phyloP scores from a whole-genome alignment of 2,113 vertebrate genomes.

The Rhabdornis inornatus region DNA sequence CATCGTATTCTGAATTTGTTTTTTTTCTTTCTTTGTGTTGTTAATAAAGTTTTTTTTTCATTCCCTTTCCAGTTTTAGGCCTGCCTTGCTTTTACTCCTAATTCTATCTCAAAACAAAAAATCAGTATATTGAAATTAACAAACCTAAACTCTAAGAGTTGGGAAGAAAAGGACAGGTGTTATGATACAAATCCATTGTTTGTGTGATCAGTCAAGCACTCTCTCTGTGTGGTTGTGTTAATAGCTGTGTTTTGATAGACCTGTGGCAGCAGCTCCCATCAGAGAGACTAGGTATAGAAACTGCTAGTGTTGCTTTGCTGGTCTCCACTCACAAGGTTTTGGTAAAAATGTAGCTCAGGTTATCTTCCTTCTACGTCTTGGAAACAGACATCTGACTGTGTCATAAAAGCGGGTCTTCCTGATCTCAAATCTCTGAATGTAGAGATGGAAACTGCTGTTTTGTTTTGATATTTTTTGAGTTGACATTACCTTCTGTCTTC shows the following conservation, averaged over 20 bases:
- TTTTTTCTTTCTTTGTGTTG: no score
- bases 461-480: background rate
- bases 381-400: background rate
- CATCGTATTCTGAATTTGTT: no score
- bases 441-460: background rate
- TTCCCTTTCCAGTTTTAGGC: no score
- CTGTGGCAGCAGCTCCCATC: background rate
- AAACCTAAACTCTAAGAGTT: no score
- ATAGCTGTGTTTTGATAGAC: background rate
- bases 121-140: no score
- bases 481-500: background rate
- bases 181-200: background rate
- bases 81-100: no score
- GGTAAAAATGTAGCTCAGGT: accelerated
- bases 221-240: background rate
- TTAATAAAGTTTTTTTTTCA: no score
- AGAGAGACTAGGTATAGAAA: background rate
- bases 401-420: background rate
- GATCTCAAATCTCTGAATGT: background rate
- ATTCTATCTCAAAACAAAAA: no score
- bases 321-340: background rate
- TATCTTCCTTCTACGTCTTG: background rate
- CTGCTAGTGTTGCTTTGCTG: background rate
- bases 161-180: background rate
- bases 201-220: background rate